Conservation (phyloP, 2,888 invertebrate genomes). For the Himalopsyche kuldschensis region DNA sequence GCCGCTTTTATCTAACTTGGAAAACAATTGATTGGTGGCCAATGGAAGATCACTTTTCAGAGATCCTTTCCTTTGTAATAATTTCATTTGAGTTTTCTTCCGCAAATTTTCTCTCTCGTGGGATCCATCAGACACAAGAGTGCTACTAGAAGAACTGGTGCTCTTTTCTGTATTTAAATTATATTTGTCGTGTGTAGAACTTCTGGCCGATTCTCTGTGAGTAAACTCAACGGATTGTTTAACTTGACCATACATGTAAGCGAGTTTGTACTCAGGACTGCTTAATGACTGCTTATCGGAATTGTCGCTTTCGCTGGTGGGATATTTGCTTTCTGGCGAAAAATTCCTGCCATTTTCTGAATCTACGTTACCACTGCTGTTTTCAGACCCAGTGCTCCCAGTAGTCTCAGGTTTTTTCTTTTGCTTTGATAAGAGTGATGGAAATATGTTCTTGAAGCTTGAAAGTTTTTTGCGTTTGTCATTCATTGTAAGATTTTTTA, state of each 20-base stretch:
- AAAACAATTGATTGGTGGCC: conserved; percentile 11
- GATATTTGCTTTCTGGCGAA: background rate
- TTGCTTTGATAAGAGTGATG: conserved; percentile 22
- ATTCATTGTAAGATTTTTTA: conserved; percentile 26
- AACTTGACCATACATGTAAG: background rate
- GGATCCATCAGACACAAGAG: conserved; percentile 45
- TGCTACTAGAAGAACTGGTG: conserved; percentile 46
- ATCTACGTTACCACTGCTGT: background rate
- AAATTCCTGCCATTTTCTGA: background rate
- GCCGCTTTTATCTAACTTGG: conserved; percentile 6
- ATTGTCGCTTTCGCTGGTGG: background rate
- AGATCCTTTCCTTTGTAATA: conserved; percentile 11
- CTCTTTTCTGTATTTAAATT: conserved; percentile 44
- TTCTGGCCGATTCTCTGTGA: no score
- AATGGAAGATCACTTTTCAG: background rate
- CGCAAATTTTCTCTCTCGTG: conserved; percentile 41
- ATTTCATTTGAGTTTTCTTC: conserved; percentile 37
- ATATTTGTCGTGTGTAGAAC: background rate
- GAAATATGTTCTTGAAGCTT: conserved; percentile 32
- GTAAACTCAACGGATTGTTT: background rate
- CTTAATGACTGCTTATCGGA: background rate
- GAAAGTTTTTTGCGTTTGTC: conserved; percentile 27
- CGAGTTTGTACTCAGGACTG: background rate
- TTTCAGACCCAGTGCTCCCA: background rate
- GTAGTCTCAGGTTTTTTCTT: background rate